Conservation (phyloP, 2,113 vertebrate species). For the Zootoca vivipara region DNA sequence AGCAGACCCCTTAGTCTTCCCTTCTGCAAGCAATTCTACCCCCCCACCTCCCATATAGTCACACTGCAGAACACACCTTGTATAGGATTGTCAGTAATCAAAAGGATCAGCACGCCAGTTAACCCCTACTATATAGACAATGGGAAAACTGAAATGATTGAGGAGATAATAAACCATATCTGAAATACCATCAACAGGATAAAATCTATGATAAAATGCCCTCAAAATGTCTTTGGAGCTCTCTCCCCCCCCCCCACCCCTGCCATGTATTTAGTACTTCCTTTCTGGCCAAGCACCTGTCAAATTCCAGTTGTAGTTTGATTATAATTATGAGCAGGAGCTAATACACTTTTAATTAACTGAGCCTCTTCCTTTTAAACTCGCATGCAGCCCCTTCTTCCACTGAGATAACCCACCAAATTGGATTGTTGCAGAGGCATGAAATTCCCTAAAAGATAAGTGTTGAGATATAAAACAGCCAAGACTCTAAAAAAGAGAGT, state of each 20-base stretch:
- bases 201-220: slow-evolving; percentile 20
- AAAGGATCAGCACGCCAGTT: not conserved
- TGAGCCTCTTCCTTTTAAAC: slow-evolving; percentile 51
- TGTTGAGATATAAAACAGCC: slow-evolving; percentile 54
- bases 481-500: slow-evolving; percentile 36
- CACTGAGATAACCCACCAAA: slow-evolving; percentile 42
- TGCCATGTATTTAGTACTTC: slow-evolving; percentile 43
- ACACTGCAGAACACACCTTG: not conserved
- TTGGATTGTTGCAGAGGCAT: slow-evolving; percentile 33
- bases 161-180: not conserved
- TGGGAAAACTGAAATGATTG: not conserved
- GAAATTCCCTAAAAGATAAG: slow-evolving; percentile 53
- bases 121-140: not conserved
- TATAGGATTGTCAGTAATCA: not conserved
- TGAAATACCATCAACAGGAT: slow-evolving; percentile 38
- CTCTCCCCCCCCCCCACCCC: not conserved
- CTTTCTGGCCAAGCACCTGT: slow-evolving; percentile 68
- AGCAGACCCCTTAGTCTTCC: too few species aligned
- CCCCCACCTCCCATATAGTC: too few species aligned
- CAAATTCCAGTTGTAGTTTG: slow-evolving; percentile 66
- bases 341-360: slow-evolving; percentile 72
- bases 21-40: too few species aligned
- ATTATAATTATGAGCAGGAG: slow-evolving; percentile 68
- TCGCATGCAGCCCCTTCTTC: slow-evolving; percentile 37
- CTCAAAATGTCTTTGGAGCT: slow-evolving; percentile 34